A percentile compares a stretch with the other conserved stretches of the same genome.
Evolutionary conservation across 2,888 invertebrate species (phyloP).

Genomic region (Stegophylla sp.): DNA sequence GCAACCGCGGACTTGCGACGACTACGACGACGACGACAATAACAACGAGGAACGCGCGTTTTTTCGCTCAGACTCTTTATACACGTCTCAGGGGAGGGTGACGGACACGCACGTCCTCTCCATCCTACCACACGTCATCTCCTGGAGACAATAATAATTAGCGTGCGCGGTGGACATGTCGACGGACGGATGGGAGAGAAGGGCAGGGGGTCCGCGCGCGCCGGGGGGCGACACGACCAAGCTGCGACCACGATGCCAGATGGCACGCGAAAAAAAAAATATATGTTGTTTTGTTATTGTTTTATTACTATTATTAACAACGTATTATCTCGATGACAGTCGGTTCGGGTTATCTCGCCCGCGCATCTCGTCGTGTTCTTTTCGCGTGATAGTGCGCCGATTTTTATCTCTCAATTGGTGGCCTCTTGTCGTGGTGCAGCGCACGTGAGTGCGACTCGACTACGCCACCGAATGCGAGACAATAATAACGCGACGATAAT

Average conservation of each 20-base stretch:
- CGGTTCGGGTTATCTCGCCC: constrained; percentile 27
- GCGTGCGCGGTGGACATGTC: not conserved
- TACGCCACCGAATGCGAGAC: constrained; percentile 15
- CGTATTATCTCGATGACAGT: constrained; percentile 48
- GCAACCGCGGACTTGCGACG: not conserved
- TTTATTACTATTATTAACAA: not conserved
- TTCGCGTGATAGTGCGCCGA: not conserved
- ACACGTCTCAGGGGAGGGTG: not conserved
- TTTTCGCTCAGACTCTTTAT: too few species aligned
- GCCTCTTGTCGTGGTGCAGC: not conserved
- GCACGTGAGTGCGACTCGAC: not conserved
- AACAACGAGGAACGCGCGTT: too few species aligned
- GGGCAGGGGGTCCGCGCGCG: not conserved
- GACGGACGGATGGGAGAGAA: not conserved
- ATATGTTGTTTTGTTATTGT: not conserved
- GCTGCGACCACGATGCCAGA: not conserved
- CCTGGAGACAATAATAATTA: too few species aligned
- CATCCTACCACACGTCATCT: too few species aligned
- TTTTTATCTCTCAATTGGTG: constrained; percentile 13
- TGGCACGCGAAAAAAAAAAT: constrained; percentile 11
- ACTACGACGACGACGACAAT: not conserved
- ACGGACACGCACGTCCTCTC: not conserved
- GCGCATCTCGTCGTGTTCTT: constrained; percentile 27
- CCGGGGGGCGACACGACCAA: constrained; percentile 34
- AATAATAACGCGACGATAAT: not conserved